A percentile compares a stretch with the other conserved stretches of the same genome.
These are phyloP conservation scores for Antheraea assamensis DNA, from an alignment of 2,888 invertebrate genomes.

Conservation along the genomic window DNA sequence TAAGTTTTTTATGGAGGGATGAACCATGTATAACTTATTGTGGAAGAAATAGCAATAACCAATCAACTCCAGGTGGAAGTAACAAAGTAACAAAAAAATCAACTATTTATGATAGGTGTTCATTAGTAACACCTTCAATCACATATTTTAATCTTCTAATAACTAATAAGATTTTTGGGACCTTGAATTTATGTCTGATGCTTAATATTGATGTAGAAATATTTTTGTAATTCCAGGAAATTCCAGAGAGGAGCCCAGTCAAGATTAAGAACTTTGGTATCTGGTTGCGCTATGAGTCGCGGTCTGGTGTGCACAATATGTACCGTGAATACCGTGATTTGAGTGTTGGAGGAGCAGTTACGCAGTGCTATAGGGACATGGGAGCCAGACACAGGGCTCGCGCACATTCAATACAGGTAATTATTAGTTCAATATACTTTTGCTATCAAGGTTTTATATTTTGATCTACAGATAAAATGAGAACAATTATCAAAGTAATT, in stretches of 20 bases:
- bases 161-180: neutral
- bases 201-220: neutral
- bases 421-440: neutral
- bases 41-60: too few species aligned
- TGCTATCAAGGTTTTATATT: neutral
- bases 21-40: too few species aligned
- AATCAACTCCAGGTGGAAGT: too few species aligned
- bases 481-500: too few species aligned
- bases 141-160: neutral
- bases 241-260: conserved; percentile 95
- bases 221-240: conserved; percentile 70
- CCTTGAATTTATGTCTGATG: neutral
- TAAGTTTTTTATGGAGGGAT: too few species aligned
- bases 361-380: conserved; percentile 99
- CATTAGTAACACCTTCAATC: too few species aligned
- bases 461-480: neutral
- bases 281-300: conserved; percentile 99
- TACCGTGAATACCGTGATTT: conserved; percentile 99
- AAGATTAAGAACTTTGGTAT: conserved; percentile 99
- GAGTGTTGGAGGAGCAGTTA: conserved; percentile 97
- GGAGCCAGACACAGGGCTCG: conserved; percentile 98
- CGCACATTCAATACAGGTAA: conserved; percentile 95
- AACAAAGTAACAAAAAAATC: too few species aligned
- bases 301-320: conserved; percentile 99
- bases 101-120: too few species aligned